These are phyloP conservation scores for Telmatochromis sp. DNA, from an alignment of 2,113 vertebrate genomes.

Conservation along the genomic window DNA sequence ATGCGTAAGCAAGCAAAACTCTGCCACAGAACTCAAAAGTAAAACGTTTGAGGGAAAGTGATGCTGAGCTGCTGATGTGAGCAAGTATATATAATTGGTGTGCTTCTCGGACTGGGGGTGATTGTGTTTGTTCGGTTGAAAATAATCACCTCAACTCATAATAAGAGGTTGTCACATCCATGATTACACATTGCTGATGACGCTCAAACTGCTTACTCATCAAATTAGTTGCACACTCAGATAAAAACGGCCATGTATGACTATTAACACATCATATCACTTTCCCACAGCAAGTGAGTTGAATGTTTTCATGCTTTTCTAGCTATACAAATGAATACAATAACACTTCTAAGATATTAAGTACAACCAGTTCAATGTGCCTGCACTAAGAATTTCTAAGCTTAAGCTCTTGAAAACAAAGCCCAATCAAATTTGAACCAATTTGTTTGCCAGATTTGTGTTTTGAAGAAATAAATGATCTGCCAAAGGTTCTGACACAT, in stretches of 20 bases:
- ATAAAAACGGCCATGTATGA: conserved; percentile 3
- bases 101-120: background rate
- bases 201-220: conserved; percentile 24
- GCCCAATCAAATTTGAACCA: background rate
- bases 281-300: background rate
- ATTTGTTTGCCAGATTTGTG: background rate
- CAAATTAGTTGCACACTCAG: conserved; percentile 5
- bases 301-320: background rate
- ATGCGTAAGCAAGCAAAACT: background rate
- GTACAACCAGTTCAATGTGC: background rate
- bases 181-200: conserved; percentile 54
- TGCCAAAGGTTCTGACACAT: background rate
- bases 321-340: background rate
- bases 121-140: conserved; percentile 53
- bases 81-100: conserved; percentile 33
- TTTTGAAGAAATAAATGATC: background rate
- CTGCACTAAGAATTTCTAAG: background rate
- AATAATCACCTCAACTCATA: conserved; percentile 60
- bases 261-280: background rate
- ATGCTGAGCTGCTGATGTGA: background rate
- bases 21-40: background rate
- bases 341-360: background rate
- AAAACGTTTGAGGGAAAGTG: background rate
- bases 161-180: conserved; percentile 58
- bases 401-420: background rate